Evolutionary conservation across 2,113 vertebrate genomes (phyloP).

Genomic region (Cyphomyrus discorhynchus): DNA sequence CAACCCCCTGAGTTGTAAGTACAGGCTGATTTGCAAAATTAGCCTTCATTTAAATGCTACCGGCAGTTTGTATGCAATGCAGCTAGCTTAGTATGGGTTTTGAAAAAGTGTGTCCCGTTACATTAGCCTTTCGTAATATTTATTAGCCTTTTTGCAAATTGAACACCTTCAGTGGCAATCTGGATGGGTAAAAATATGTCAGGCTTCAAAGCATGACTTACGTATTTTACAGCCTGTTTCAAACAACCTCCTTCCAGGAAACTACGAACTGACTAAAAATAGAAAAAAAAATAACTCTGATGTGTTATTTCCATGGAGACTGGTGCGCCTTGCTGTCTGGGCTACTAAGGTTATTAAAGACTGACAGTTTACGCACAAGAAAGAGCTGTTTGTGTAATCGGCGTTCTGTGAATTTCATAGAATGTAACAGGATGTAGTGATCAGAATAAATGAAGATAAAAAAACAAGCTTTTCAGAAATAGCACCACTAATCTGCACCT

Average conservation of each 20-base stretch:
- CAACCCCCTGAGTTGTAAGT: not conserved
- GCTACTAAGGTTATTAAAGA: slow-evolving; percentile 6
- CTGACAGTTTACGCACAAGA: slow-evolving; percentile 18
- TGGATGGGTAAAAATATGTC: not conserved
- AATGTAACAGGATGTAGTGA: slow-evolving; percentile 56
- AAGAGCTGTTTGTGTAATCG: slow-evolving; percentile 13
- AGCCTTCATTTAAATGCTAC: not conserved
- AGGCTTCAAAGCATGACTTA: not conserved
- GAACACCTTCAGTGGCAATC: not conserved
- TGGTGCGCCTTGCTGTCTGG: not conserved
- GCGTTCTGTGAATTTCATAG: slow-evolving; percentile 29
- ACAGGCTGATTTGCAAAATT: not conserved
- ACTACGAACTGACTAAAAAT: slow-evolving; percentile 4
- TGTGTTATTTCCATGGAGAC: not conserved
- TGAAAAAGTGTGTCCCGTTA: not conserved
- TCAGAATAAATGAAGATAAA: slow-evolving; percentile 26
- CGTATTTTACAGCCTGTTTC: not conserved
- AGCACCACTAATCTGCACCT: slow-evolving; percentile 50
- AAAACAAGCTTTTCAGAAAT: slow-evolving; percentile 63
- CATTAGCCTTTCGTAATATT: not conserved
- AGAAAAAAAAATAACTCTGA: not conserved
- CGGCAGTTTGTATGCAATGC: not conserved
- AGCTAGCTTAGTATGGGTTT: not conserved
- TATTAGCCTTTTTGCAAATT: not conserved
- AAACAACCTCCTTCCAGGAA: not conserved